Evolutionary conservation across 1,140 invertebrate genomes (phyloP).

Genomic region (Lasioglossum albipes): DNA sequence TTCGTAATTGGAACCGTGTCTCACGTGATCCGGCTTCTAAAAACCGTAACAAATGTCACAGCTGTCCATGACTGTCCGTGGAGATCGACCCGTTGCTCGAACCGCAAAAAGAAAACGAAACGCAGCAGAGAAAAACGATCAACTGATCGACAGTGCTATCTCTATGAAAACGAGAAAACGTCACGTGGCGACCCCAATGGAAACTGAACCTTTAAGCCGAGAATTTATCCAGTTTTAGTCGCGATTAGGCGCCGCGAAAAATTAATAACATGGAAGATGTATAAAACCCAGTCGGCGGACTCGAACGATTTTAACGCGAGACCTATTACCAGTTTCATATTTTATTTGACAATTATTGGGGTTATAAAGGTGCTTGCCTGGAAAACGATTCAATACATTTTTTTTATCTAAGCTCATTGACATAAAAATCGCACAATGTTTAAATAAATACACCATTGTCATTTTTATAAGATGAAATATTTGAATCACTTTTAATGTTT

Average conservation of each 20-base stretch:
- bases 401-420: too few species aligned
- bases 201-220: constrained; percentile 21
- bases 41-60: constrained; percentile 33
- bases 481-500: too few species aligned
- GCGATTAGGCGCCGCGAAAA: constrained; percentile 8
- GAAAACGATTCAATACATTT: too few species aligned
- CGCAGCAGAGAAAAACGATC: background rate
- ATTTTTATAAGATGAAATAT: too few species aligned
- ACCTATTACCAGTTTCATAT: too few species aligned
- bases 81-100: constrained; percentile 20
- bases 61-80: background rate
- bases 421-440: too few species aligned
- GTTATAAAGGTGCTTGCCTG: too few species aligned
- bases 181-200: background rate
- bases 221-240: constrained; percentile 11
- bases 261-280: constrained; percentile 18
- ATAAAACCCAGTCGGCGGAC: background rate
- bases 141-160: constrained; percentile 13
- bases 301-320: constrained; percentile 1
- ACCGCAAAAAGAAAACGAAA: constrained; percentile 14
- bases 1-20: background rate
- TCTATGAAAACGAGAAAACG: constrained; percentile 12
- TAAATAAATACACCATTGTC: too few species aligned
- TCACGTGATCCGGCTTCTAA: constrained; percentile 11
- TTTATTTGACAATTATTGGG: too few species aligned